Conservation (phyloP, 2,797 vertebrate genomes). For the Rhyacichthys aspro region DNA sequence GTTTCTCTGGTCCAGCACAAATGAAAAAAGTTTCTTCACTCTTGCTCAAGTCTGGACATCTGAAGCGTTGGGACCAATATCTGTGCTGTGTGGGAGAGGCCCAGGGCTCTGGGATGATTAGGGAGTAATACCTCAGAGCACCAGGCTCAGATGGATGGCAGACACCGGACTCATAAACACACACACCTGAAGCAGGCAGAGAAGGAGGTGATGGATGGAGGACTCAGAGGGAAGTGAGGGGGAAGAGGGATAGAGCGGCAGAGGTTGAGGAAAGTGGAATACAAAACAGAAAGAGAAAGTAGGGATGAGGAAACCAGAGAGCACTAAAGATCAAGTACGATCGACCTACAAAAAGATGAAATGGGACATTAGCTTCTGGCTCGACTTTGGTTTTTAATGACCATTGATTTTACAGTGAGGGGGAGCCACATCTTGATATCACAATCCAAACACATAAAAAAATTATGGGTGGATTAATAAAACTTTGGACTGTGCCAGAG, state of each 20-base stretch:
- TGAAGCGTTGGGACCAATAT: constrained; percentile 12
- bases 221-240: constrained; percentile 9
- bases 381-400: constrained; percentile 18
- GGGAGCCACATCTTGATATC: constrained; percentile 19
- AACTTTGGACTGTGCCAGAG: constrained; percentile 16
- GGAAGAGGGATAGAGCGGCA: too few species aligned
- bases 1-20: constrained; percentile 3
- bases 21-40: constrained; percentile 10
- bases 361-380: neutral
- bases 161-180: constrained; percentile 2
- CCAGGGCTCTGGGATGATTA: constrained; percentile 48
- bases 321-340: neutral
- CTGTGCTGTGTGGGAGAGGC: constrained; percentile 3
- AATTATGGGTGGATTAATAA: constrained; percentile 36
- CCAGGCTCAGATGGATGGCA: constrained; percentile 24
- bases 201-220: constrained; percentile 56
- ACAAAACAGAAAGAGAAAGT: neutral
- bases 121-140: constrained; percentile 60
- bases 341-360: neutral
- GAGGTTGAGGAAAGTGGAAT: too few species aligned
- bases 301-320: neutral
- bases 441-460: constrained; percentile 35
- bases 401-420: constrained; percentile 23
- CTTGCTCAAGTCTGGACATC: neutral
- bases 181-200: constrained; percentile 8